These are phyloP conservation scores for Caenorhabditis sp. DNA, from an alignment of 2,888 invertebrate species.

Conservation along the genomic window DNA sequence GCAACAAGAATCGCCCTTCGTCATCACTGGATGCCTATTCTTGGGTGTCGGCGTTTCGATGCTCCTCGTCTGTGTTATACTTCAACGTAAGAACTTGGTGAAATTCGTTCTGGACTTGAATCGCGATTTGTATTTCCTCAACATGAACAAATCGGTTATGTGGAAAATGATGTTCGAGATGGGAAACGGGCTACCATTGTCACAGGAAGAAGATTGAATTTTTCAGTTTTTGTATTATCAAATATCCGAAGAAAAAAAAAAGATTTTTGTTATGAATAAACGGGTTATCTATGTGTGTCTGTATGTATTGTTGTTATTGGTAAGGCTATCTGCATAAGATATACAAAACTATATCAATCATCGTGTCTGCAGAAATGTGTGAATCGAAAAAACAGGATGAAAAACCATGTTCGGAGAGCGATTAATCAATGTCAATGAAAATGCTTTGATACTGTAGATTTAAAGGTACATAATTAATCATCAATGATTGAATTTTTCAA, in stretches of 20 bases:
- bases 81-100: slow-evolving; percentile 68
- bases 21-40: slow-evolving; percentile 63
- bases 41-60: slow-evolving; percentile 61
- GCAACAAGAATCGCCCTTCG: slow-evolving; percentile 61
- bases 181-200: slow-evolving; percentile 44
- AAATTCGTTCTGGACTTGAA: slow-evolving; percentile 66
- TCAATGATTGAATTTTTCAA: background rate
- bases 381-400: background rate
- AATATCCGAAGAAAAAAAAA: slow-evolving; percentile 1
- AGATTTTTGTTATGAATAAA: slow-evolving; percentile 5
- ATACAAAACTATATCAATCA: background rate
- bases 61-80: slow-evolving; percentile 62
- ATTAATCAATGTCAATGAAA: background rate
- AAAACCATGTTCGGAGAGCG: background rate
- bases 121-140: slow-evolving; percentile 62
- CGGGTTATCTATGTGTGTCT: slow-evolving; percentile 22
- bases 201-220: slow-evolving; percentile 18
- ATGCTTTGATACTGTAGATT: too few species aligned
- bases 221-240: background rate
- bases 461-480: background rate
- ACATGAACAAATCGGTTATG: slow-evolving; percentile 60
- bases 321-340: too few species aligned
- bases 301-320: slow-evolving; percentile 22
- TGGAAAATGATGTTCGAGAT: slow-evolving; percentile 63
- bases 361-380: background rate